Evolutionary conservation across 2,113 vertebrate species (phyloP), one percentile per base, ranked within the genome.

Genomic region (Eolophus roseicapilla): DNA sequence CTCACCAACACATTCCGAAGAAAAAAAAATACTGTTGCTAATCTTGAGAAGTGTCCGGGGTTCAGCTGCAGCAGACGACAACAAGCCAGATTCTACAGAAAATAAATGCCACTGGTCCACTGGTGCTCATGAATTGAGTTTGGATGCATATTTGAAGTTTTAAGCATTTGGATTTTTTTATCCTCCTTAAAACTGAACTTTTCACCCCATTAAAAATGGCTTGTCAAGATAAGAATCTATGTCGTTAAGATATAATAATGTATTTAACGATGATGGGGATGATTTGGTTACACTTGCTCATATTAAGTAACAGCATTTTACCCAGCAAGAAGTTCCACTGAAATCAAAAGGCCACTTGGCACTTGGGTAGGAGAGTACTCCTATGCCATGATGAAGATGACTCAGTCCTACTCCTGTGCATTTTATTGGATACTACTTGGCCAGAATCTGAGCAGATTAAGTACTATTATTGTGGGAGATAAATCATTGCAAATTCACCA

Each of bases 401-500:
- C 44, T 86, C 73, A 46, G 44, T 87, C 39, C 44, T 70, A 84
- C 37, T 33, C 41, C 49, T 65, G 1, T 60, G n/a, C 3, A 1
- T 92, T 94, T 93, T 86, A 92, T 79, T 79, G 81, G 43, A 41
- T 68, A 83, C 17, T 73, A 39, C 76, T 86, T 83, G 95, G 69
- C 43, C 86, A 88, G 43, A 3, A 1, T 93, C 71, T 95, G 86
- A 90, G 83, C 64, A 91, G 88, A 94, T 78, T 83, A 94, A 88
- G 44, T 82, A 47, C 86, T 86, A 27, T 79, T 94, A 86, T 94
- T 92, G 83, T 73, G 69, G 86, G 62, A 94, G 65, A 92, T 93
- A 96, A 93, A 95, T 94, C 76, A 90, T 52, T 77, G 44, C 76
- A 94, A 96, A 96, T 74, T 94, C 82, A 84, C 86, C 57, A 8